Base-by-base conservation (phyloP, 2,888 invertebrate genomes). In the Emmelina monodactyla region DNA sequence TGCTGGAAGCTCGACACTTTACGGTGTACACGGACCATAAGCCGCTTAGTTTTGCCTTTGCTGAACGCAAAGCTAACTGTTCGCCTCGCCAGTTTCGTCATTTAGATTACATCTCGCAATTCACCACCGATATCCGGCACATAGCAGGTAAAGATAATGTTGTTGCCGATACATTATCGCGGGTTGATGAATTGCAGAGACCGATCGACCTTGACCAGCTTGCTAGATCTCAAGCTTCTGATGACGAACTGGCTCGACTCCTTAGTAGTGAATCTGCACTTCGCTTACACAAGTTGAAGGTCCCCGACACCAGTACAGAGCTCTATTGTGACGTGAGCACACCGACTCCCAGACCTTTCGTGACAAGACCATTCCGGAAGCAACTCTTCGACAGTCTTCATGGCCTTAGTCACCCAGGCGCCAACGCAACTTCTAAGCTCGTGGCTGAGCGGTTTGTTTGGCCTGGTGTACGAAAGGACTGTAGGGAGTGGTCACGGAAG, bases 241-340 rank as follows among this genome's bases (percentile, higher is more conserved):
- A 39, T 55, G 0, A 46, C 65, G 39, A 31, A 22, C 9, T 57
- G 52, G n/a, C 33, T 45, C 54, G 11, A 10, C 25, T 25, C 11
- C 11, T 25, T n/a, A 25, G 25, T 11, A 10, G n/a, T 4, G n/a
- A 25, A 3, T 25, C 25, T 10, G 9, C 25, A 7, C 25, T 25
- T 3, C 25, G n/a, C 25, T 25, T 25, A 25, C 9, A 25, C 9
- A 25, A 25, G 25, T 10, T 25, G 4, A 3, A 4, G 9, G 25
- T 25, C 3, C n/a, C 6, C n/a, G n/a, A 10, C 4, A 25, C n/a
- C 11, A 3, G 3, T 11, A 10, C 4, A 25, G 6, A 4, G 3
- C 25, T 25, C 3, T 25, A 25, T 11, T 25, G 25, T 10, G 25
- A 25, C 25, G n/a, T 10, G 6, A 25, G 25, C 11, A 25, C n/a